A percentile compares a stretch with the other conserved stretches of the same genome.
phyloP scores from a whole-genome alignment of 1,140 invertebrate genomes.

The Hycleus cichorii region DNA sequence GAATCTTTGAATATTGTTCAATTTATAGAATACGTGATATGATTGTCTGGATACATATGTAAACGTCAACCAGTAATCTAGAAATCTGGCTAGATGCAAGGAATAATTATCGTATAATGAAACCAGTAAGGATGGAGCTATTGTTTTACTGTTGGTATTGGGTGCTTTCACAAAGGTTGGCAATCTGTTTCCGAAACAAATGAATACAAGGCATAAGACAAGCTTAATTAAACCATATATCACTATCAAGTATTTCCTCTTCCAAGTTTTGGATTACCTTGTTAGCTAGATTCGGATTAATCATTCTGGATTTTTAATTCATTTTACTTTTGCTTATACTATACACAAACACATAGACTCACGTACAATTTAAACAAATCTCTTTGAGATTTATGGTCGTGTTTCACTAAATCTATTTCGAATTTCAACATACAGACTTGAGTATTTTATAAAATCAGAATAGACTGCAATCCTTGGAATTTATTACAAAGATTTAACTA shows the following conservation, averaged over 20 bases:
- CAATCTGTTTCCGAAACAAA: slow-evolving; percentile 40
- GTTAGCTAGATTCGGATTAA: slow-evolving; percentile 35
- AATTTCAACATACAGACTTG: slow-evolving; percentile 1
- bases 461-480: too few species aligned
- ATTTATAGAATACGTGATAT: too few species aligned
- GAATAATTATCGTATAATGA: slow-evolving; percentile 35
- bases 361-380: slow-evolving; percentile 20
- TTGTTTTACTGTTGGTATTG: slow-evolving; percentile 24
- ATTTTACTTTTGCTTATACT: slow-evolving; percentile 16
- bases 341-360: background rate
- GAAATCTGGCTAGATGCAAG: slow-evolving; percentile 24
- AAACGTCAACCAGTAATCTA: slow-evolving; percentile 23
- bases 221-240: slow-evolving; percentile 40
- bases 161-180: slow-evolving; percentile 28
- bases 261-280: slow-evolving; percentile 33
- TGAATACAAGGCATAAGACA: slow-evolving; percentile 40
- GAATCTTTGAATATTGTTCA: too few species aligned
- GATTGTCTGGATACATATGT: slow-evolving; percentile 24
- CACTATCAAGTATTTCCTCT: slow-evolving; percentile 32
- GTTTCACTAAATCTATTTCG: slow-evolving; percentile 24
- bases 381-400: slow-evolving; percentile 27
- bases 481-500: too few species aligned
- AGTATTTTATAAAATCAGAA: too few species aligned
- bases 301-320: slow-evolving; percentile 37
- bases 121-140: slow-evolving; percentile 25